A percentile compares a stretch with the other conserved stretches of the same genome.
These are phyloP conservation scores for Chaetogeoica ovagalla DNA, from an alignment of 2,888 invertebrate species.

Conservation along the genomic window DNA sequence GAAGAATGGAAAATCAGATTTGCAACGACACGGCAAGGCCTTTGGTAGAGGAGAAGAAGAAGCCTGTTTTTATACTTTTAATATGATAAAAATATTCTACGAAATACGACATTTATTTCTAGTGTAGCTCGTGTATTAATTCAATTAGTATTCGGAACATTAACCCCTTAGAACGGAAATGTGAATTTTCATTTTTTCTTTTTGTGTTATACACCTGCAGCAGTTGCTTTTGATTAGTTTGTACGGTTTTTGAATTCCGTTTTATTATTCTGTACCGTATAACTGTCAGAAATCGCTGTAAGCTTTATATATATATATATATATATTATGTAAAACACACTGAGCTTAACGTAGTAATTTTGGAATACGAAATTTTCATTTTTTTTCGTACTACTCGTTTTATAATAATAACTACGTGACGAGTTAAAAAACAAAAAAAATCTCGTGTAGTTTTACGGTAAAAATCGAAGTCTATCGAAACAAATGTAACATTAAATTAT, in stretches of 20 bases:
- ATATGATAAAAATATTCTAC: not conserved
- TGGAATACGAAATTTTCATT: slow-evolving; percentile 34
- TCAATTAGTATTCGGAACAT: slow-evolving; percentile 35
- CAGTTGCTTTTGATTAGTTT: slow-evolving; percentile 28
- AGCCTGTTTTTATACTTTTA: not conserved
- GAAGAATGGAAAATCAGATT: too few relatives aligned
- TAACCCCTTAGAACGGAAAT: not conserved
- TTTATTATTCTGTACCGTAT: not conserved
- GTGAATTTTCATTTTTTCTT: not conserved
- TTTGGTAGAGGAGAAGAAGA: too few relatives aligned
- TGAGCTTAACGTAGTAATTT: not conserved
- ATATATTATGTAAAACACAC: slow-evolving; percentile 10
- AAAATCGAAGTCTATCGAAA: not conserved
- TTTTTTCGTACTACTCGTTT: not conserved
- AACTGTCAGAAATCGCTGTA: slow-evolving; percentile 9
- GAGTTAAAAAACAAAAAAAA: not conserved
- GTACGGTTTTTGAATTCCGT: slow-evolving; percentile 29
- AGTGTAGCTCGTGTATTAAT: not conserved
- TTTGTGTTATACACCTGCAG: not conserved
- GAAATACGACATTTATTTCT: not conserved
- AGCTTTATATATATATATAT: too few relatives aligned
- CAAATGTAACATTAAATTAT: not conserved
- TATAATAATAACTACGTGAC: not conserved
- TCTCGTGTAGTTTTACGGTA: not conserved
- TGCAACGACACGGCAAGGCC: too few relatives aligned